Conservation (phyloP, 2,113 vertebrate genomes). For the human (Homo sapiens) region GRCh38 chr2:187313001-187313500, state of each 20-base stretch:
- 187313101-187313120: background rate
- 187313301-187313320: background rate
- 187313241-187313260: background rate
- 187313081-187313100: background rate
- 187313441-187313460: background rate
- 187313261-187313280: background rate
- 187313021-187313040: too few species aligned
- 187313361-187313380: background rate
- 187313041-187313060: background rate
- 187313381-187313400: background rate
- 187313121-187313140: background rate
- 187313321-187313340: background rate
- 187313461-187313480: background rate
- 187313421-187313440: background rate
- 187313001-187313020: too few species aligned
- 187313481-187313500: background rate
- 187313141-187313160: background rate
- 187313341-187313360: background rate
- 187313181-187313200: background rate
- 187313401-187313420: background rate
- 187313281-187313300: background rate
- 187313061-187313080: background rate
- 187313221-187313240: background rate
- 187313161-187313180: background rate
- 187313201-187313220: background rate